Evolutionary conservation across 2,797 vertebrate species (phyloP).

Genomic region (Pelodytes ibericus): DNA sequence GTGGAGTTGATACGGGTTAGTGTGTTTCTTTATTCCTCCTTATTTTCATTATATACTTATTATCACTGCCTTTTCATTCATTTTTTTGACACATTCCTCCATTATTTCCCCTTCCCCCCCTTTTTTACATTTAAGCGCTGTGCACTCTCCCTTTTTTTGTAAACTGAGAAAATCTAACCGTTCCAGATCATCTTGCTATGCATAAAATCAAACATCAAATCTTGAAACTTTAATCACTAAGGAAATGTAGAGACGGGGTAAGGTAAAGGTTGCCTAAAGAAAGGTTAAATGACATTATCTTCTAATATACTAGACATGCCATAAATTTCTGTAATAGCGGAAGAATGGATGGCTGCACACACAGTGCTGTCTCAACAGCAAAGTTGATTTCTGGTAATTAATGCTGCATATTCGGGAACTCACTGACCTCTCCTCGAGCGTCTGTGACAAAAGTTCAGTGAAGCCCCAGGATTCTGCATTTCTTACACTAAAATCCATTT

Average conservation of each 20-base stretch:
- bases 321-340: not conserved
- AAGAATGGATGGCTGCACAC: not conserved
- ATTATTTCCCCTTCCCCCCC: no score
- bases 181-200: constrained; percentile 15
- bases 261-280: constrained; percentile 24
- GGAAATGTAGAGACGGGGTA: constrained; percentile 5
- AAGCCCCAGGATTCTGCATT: not conserved
- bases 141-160: no score
- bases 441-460: not conserved
- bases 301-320: not conserved
- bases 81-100: no score
- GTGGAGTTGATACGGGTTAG: no score
- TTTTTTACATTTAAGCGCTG: no score
- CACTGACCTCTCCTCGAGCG: not conserved
- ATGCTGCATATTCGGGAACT: not conserved
- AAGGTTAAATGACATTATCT: constrained; percentile 34
- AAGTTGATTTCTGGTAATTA: not conserved
- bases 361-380: not conserved
- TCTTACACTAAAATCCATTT: not conserved
- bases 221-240: constrained; percentile 2
- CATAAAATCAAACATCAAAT: constrained; percentile 21
- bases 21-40: no score
- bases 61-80: no score
- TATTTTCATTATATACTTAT: no score
- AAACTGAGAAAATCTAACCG: no score